Percentiles rank a stretch among this genome's conserved stretches.
Evolutionary conservation across 2,113 vertebrate species (phyloP).

Genomic region (Phainopepla nitens): DNA sequence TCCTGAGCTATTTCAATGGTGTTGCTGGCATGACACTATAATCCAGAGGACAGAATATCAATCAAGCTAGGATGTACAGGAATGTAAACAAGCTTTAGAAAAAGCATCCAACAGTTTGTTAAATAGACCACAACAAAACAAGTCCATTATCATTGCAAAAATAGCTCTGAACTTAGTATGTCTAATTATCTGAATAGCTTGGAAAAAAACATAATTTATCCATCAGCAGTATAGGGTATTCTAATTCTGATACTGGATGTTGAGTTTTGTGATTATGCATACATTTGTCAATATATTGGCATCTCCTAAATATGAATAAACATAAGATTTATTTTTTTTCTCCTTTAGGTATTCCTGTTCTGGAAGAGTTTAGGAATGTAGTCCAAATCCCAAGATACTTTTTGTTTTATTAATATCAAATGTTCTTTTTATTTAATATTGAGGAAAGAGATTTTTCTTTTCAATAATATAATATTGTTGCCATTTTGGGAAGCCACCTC

Average conservation of each 20-base stretch:
- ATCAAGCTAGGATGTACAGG: conserved; percentile 64
- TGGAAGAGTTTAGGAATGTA: neutral
- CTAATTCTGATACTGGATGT: conserved; percentile 50
- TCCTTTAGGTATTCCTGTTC: neutral
- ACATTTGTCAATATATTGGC: conserved; percentile 57
- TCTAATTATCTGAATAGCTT: conserved; percentile 75
- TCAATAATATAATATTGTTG: neutral
- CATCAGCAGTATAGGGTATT: conserved; percentile 63
- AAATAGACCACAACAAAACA: conserved; percentile 73
- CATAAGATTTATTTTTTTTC: neutral
- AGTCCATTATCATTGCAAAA: conserved; percentile 71
- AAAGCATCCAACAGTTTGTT: conserved; percentile 70
- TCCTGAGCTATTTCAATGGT: conserved; percentile 54
- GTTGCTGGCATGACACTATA: conserved; percentile 57
- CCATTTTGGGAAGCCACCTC: neutral
- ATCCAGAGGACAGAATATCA: conserved; percentile 73
- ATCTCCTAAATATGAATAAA: conserved; percentile 56
- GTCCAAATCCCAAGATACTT: neutral
- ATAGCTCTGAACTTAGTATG: conserved; percentile 69
- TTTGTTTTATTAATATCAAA: neutral
- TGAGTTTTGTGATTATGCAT: conserved; percentile 64
- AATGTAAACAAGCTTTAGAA: conserved; percentile 72
- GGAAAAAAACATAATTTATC: conserved; percentile 70
- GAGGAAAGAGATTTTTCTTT: neutral
- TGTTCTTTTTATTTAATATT: neutral